Evolutionary conservation across 2,797 vertebrate species (phyloP).

Genomic region (Odontamblyopus rebecca): DNA sequence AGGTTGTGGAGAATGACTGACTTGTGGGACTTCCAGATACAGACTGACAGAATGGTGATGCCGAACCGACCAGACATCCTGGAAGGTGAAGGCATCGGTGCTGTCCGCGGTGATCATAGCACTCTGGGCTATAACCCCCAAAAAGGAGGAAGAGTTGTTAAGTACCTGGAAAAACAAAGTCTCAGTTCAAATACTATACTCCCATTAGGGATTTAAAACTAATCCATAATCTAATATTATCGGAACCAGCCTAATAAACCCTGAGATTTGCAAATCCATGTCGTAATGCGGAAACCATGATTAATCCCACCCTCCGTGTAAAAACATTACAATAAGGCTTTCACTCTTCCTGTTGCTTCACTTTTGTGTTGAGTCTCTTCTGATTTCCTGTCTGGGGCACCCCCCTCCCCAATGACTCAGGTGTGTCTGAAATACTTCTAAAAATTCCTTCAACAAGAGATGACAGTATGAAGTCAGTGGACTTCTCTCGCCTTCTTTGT

Average conservation of each 20-base stretch:
- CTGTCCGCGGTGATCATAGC: too few relatives aligned
- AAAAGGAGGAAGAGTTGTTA: too few relatives aligned
- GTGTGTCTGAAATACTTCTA: conserved; percentile 23
- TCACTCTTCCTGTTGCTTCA: conserved; percentile 30
- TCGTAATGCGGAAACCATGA: conserved; percentile 2
- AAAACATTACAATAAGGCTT: conserved; percentile 13
- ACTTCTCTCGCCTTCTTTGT: conserved; percentile 38
- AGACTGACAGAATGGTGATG: too few relatives aligned
- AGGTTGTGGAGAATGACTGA: too few relatives aligned
- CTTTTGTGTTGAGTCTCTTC: conserved; percentile 39
- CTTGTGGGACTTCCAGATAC: too few relatives aligned
- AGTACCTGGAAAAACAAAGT: too few relatives aligned
- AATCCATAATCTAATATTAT: conserved; percentile 34
- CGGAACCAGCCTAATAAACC: conserved; percentile 13
- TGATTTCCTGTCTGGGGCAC: conserved; percentile 35
- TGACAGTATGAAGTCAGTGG: conserved; percentile 54
- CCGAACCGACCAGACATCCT: too few relatives aligned
- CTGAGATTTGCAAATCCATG: conserved; percentile 54
- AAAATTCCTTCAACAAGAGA: conserved; percentile 33
- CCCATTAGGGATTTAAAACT: too few relatives aligned
- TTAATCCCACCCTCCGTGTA: conserved; percentile 28
- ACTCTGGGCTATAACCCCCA: too few relatives aligned
- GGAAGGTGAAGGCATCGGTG: too few relatives aligned
- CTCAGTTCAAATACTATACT: too few relatives aligned
- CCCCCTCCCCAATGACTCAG: conserved; percentile 56